Percentiles rank a stretch among this genome's conserved stretches.
Evolutionary conservation across 2,888 invertebrate species (phyloP).

Genomic region (Callimorpha dominula): DNA sequence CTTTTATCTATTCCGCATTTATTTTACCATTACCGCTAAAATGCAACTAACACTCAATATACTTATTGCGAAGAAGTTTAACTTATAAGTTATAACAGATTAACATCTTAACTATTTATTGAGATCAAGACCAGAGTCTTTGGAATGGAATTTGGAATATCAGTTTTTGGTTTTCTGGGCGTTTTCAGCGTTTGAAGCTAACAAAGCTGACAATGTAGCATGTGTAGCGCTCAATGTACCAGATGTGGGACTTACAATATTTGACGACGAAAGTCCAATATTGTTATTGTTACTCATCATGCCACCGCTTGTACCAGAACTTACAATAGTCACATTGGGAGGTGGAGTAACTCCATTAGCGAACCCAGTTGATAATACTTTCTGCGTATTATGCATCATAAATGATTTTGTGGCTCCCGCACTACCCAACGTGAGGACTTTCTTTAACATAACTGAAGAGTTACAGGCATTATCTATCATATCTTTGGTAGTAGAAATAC

Average conservation of each 20-base stretch:
- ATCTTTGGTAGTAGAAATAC: conserved; percentile 81
- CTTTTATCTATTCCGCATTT: not conserved
- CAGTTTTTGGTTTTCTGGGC: conserved; percentile 49
- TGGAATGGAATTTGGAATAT: conserved; percentile 41
- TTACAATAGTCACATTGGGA: conserved; percentile 83
- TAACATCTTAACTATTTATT: conserved; percentile 23
- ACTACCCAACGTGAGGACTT: conserved; percentile 82
- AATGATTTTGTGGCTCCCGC: conserved; percentile 80
- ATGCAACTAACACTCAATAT: not conserved
- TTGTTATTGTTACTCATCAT: conserved; percentile 66
- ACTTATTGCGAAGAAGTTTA: not conserved
- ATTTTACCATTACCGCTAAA: not conserved
- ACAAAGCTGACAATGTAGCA: conserved; percentile 80
- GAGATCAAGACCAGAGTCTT: conserved; percentile 44
- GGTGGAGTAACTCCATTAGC: conserved; percentile 80
- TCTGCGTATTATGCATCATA: conserved; percentile 85
- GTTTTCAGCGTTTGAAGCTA: conserved; percentile 67
- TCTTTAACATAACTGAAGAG: conserved; percentile 84
- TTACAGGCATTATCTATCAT: conserved; percentile 85
- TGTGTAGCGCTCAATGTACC: conserved; percentile 83
- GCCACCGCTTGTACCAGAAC: conserved; percentile 73
- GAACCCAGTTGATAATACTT: conserved; percentile 80
- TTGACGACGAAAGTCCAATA: conserved; percentile 61
- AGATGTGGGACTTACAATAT: conserved; percentile 71
- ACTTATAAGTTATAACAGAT: conserved; percentile 5